These are phyloP conservation scores for Ophion ventricosus DNA, from an alignment of 2,888 invertebrate species.

Conservation along the genomic window DNA sequence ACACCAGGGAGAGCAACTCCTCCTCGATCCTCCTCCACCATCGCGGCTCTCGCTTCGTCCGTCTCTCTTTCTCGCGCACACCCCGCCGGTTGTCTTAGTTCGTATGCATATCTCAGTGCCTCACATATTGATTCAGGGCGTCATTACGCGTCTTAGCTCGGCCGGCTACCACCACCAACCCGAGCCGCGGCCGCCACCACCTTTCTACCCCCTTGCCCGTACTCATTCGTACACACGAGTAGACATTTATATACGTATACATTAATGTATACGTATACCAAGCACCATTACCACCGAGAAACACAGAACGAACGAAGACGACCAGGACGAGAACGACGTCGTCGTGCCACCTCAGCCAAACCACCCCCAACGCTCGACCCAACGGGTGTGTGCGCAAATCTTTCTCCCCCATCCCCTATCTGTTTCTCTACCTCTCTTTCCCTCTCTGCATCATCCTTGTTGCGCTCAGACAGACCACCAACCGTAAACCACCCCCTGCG, in stretches of 20 bases:
- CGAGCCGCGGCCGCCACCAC: slow-evolving; percentile 68
- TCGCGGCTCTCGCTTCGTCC: slow-evolving; percentile 22
- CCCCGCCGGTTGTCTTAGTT: slow-evolving; percentile 81
- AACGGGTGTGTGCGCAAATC: slow-evolving; percentile 44
- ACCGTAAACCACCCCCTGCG: slow-evolving; percentile 49
- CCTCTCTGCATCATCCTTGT: slow-evolving; percentile 26
- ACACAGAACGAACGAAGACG: slow-evolving; percentile 55
- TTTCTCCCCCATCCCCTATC: slow-evolving; percentile 11
- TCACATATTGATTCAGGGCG: slow-evolving; percentile 83
- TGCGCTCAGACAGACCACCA: slow-evolving; percentile 42
- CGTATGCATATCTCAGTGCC: slow-evolving; percentile 83
- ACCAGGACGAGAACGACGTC: slow-evolving; percentile 58
- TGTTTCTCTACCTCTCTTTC: not conserved
- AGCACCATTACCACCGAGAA: slow-evolving; percentile 55
- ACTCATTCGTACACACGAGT: slow-evolving; percentile 6
- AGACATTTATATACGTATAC: no score
- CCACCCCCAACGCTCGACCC: slow-evolving; percentile 42
- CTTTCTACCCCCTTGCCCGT: slow-evolving; percentile 48
- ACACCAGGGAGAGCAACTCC: slow-evolving; percentile 66
- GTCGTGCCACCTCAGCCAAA: slow-evolving; percentile 56
- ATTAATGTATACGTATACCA: not conserved
- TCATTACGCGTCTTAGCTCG: slow-evolving; percentile 83
- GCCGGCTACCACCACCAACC: slow-evolving; percentile 64
- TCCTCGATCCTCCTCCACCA: slow-evolving; percentile 52
- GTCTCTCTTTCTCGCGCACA: slow-evolving; percentile 38